A percentile compares a stretch with the other conserved stretches of the same genome.
These are phyloP conservation scores for Nemotelus nigrinus DNA, from an alignment of 2,888 invertebrate species.

Conservation along the genomic window DNA sequence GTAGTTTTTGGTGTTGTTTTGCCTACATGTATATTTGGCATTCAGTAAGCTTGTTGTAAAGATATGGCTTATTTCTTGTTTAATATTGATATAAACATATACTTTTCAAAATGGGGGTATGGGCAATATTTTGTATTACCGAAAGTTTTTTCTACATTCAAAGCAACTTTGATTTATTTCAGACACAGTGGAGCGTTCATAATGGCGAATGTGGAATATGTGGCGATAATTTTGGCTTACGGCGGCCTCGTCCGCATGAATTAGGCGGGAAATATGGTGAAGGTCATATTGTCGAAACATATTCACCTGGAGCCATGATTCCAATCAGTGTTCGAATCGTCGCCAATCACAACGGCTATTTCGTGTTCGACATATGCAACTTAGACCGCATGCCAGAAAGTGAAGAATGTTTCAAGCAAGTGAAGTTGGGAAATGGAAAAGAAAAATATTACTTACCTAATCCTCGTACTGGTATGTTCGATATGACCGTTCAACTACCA, in stretches of 20 bases:
- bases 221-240: constrained; percentile 66
- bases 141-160: too few species aligned
- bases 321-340: constrained; percentile 62
- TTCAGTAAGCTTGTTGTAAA: too few species aligned
- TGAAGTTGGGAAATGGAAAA: constrained; percentile 57
- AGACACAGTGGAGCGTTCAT: constrained; percentile 64
- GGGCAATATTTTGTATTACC: too few species aligned
- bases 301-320: constrained; percentile 57
- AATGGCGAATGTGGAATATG: constrained; percentile 68
- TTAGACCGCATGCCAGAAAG: constrained; percentile 65
- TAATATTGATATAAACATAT: too few species aligned
- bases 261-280: constrained; percentile 65
- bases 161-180: background rate
- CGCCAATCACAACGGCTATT: constrained; percentile 66
- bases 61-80: too few species aligned
- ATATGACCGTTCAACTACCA: constrained; percentile 62
- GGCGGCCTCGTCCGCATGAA: constrained; percentile 67
- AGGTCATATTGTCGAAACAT: constrained; percentile 66
- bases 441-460: constrained; percentile 56
- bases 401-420: constrained; percentile 66
- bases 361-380: constrained; percentile 67
- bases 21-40: too few species aligned
- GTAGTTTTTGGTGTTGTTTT: background rate
- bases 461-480: constrained; percentile 55
- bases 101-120: too few species aligned